Evolutionary conservation across 2,113 vertebrate genomes (phyloP).

Genomic region (Pygathrix nemaeus): DNA sequence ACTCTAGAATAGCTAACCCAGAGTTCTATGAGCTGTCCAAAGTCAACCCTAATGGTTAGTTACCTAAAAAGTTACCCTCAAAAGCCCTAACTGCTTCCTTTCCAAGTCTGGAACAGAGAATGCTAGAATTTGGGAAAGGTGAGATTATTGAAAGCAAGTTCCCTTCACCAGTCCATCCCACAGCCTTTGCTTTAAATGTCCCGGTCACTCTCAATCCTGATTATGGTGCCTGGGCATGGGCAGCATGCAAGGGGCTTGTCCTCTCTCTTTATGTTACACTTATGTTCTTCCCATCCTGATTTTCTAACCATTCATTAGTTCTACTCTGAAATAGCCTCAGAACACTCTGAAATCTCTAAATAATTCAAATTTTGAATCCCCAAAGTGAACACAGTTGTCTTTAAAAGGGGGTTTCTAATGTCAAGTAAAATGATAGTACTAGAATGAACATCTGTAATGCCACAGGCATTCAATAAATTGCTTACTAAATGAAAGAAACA

Average conservation of each 20-base stretch:
- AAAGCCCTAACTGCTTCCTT: neutral
- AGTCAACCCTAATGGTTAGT: neutral
- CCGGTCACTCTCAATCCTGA: too few relatives aligned
- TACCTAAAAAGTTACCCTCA: neutral
- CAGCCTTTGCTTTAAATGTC: neutral
- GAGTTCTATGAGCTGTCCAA: neutral
- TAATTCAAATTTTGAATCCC: neutral
- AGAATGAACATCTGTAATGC: neutral
- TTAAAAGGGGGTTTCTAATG: neutral
- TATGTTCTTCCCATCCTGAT: neutral
- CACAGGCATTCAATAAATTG: accelerated
- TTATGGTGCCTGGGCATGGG: neutral
- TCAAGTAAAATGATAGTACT: neutral
- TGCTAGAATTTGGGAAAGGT: neutral
- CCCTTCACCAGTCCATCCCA: neutral
- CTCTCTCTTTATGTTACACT: neutral
- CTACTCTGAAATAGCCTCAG: neutral
- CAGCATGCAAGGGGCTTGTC: neutral
- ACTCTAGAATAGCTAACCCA: neutral
- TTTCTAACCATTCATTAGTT: neutral
- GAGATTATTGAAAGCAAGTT: neutral
- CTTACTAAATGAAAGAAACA: neutral
- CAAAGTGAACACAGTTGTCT: neutral
- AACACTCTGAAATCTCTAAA: neutral
- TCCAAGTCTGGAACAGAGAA: neutral